phyloP scores from a whole-genome alignment of 2,888 invertebrate genomes.

The Gastrophysa polygoni region DNA sequence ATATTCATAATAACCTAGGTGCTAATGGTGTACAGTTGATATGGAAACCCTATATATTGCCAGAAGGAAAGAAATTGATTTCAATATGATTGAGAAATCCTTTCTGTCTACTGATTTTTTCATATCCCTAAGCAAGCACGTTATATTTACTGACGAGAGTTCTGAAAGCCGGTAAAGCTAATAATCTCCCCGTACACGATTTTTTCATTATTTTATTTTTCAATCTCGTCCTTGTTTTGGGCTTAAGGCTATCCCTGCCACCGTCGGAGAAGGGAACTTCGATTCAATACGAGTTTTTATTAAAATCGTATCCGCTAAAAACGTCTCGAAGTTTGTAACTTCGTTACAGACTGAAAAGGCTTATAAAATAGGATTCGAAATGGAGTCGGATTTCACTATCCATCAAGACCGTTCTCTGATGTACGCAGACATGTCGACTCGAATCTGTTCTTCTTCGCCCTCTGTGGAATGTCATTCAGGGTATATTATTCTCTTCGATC shows the following conservation, averaged over 20 bases:
- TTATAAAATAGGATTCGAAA: constrained; percentile 3
- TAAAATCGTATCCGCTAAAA: constrained; percentile 10
- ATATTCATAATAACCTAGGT: too few relatives aligned
- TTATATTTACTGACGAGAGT: background rate
- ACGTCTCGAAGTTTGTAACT: background rate
- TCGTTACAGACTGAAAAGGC: constrained; percentile 1
- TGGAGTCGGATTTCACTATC: background rate
- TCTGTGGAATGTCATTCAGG: too few relatives aligned
- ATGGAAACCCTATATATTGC: too few relatives aligned
- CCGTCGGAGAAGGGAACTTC: background rate
- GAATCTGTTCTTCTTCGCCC: background rate
- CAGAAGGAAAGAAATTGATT: too few relatives aligned
- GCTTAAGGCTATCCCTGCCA: constrained; percentile 4
- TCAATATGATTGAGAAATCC: too few relatives aligned
- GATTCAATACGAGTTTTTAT: constrained; percentile 1
- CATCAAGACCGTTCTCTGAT: background rate
- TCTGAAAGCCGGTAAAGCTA: background rate
- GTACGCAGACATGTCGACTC: background rate
- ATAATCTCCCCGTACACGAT: background rate
- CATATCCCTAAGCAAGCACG: background rate
- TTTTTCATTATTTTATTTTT: constrained; percentile 8
- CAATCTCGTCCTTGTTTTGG: constrained; percentile 4
- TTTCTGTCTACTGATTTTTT: background rate
- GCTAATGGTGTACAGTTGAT: too few relatives aligned
- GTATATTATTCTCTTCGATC: too few relatives aligned